Percentiles rank a stretch among this genome's conserved stretches.
phyloP scores from a whole-genome alignment of 2,113 vertebrate species.

The Pachypanchax playfairii region DNA sequence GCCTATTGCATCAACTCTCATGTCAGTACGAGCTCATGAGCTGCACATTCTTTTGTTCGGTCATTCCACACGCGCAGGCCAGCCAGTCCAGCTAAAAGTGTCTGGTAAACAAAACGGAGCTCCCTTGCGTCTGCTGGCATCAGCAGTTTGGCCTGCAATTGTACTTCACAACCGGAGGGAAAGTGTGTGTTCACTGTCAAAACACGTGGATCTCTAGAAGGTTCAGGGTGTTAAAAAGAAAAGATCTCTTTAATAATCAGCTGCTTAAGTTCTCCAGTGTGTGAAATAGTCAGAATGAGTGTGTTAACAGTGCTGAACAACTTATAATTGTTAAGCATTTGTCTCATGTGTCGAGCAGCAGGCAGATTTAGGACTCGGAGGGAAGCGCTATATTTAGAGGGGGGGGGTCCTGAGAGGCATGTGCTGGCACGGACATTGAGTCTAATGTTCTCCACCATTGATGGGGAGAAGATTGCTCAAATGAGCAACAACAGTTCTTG shows the following conservation, averaged over 20 bases:
- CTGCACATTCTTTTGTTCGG: slow-evolving; percentile 69
- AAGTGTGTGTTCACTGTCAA: slow-evolving; percentile 48
- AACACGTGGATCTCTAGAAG: slow-evolving; percentile 52
- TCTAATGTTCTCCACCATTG: slow-evolving; percentile 73
- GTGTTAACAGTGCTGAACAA: too few relatives aligned
- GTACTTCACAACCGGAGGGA: slow-evolving; percentile 70
- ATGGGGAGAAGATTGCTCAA: slow-evolving; percentile 71
- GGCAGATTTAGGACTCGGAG: slow-evolving; percentile 63
- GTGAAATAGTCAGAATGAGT: not conserved
- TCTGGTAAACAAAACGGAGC: slow-evolving; percentile 80
- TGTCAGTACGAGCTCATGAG: slow-evolving; percentile 44
- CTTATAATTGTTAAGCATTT: slow-evolving; percentile 13
- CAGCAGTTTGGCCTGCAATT: slow-evolving; percentile 81
- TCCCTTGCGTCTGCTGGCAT: slow-evolving; percentile 79
- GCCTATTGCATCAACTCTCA: slow-evolving; percentile 25
- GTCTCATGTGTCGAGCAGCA: slow-evolving; percentile 40
- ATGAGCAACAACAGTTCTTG: slow-evolving; percentile 54
- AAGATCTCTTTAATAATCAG: not conserved
- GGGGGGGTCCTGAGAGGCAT: slow-evolving; percentile 80
- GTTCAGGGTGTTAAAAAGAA: slow-evolving; percentile 21
- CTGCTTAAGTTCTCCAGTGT: not conserved
- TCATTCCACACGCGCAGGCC: slow-evolving; percentile 47
- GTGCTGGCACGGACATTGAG: slow-evolving; percentile 73
- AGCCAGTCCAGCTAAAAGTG: slow-evolving; percentile 72
- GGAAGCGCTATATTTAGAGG: slow-evolving; percentile 81